phyloP scores from a whole-genome alignment of 1,140 invertebrate genomes.

The Armadillidium nasatum region DNA sequence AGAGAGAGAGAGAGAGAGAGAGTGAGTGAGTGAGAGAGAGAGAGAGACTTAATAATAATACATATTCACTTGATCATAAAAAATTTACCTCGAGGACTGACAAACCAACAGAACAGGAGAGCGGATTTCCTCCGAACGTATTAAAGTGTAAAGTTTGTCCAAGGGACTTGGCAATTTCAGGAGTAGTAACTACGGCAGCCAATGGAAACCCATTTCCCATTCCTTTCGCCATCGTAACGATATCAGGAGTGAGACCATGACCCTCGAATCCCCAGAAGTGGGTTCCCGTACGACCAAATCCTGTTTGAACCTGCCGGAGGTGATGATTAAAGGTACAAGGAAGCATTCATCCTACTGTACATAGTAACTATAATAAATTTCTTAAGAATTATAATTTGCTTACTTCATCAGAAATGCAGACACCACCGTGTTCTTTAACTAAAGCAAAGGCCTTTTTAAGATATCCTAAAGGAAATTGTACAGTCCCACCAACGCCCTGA shows the following conservation, averaged over 20 bases:
- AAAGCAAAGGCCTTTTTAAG: slow-evolving; percentile 75
- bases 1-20: not conserved
- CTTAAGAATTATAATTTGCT: slow-evolving; percentile 25
- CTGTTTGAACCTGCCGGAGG: slow-evolving; percentile 94
- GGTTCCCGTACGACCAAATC: slow-evolving; percentile 88
- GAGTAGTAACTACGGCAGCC: slow-evolving; percentile 85
- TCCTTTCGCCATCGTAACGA: slow-evolving; percentile 84
- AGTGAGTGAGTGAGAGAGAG: not conserved
- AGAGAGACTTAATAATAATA: slow-evolving; percentile 7
- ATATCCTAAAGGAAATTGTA: slow-evolving; percentile 87
- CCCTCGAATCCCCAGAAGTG: slow-evolving; percentile 92
- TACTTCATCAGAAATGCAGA: slow-evolving; percentile 89
- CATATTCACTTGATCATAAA: no score
- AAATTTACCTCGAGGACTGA: slow-evolving; percentile 80
- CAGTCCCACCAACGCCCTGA: slow-evolving; percentile 77
- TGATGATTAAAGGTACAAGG: no score
- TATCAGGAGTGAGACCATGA: slow-evolving; percentile 84
- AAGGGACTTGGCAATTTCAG: slow-evolving; percentile 71
- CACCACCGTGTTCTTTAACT: slow-evolving; percentile 71
- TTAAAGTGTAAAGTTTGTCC: slow-evolving; percentile 79
- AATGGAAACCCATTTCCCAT: slow-evolving; percentile 92
- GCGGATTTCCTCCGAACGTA: slow-evolving; percentile 91
- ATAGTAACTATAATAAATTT: no score
- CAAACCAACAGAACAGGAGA: slow-evolving; percentile 79
- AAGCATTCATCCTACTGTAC: no score